These are phyloP conservation scores for Elachura formosa DNA, from an alignment of 2,113 vertebrate genomes.

Conservation along the genomic window DNA sequence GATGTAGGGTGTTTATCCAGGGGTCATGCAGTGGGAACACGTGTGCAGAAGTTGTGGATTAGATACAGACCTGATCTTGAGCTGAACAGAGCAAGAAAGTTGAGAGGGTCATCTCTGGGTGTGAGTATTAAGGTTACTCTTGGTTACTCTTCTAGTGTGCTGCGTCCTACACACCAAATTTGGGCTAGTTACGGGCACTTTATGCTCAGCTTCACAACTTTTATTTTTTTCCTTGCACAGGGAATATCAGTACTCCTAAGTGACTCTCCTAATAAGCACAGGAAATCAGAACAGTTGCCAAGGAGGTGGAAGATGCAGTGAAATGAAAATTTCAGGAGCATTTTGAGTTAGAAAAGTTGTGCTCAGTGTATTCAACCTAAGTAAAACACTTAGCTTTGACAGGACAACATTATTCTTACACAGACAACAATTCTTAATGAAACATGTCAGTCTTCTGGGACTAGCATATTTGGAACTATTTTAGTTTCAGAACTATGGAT, in stretches of 20 bases:
- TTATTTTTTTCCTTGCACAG: background rate
- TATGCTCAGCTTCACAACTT: background rate
- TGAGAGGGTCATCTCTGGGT: background rate
- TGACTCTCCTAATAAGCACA: background rate
- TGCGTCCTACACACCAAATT: background rate
- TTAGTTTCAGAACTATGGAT: background rate
- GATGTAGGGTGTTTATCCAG: background rate
- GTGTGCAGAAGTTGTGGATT: background rate
- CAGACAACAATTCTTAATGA: background rate
- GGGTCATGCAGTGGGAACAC: background rate
- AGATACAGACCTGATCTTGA: background rate
- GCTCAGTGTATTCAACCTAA: background rate
- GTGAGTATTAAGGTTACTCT: background rate
- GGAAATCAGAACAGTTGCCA: background rate
- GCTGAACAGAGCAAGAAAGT: background rate
- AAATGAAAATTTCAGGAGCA: background rate
- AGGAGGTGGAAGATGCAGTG: background rate
- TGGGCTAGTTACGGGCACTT: background rate
- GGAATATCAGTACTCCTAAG: background rate
- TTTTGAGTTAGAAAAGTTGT: background rate
- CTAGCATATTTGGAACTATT: background rate
- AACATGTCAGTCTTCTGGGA: conserved; percentile 2
- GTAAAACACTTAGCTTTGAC: background rate
- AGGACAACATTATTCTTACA: background rate
- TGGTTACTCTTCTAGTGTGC: background rate